Evolutionary conservation across 2,888 invertebrate species (phyloP).

Genomic region (Gibbula magus): DNA sequence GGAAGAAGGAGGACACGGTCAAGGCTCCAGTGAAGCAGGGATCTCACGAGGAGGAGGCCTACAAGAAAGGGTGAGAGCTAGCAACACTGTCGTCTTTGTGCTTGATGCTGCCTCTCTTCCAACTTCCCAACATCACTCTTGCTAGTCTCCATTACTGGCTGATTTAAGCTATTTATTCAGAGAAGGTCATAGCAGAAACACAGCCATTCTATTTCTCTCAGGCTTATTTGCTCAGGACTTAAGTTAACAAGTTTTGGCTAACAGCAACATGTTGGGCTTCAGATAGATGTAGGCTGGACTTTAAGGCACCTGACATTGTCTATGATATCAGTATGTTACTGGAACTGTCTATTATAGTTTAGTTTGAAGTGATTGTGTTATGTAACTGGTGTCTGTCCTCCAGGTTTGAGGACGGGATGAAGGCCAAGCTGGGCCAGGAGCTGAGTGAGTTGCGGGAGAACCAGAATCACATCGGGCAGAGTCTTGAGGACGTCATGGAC

Average conservation of each 20-base stretch:
- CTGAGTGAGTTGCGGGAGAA: conserved; percentile 62
- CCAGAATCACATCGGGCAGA: conserved; percentile 63
- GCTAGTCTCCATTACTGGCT: too few relatives aligned
- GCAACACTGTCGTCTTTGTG: too few relatives aligned
- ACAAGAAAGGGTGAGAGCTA: conserved; percentile 64
- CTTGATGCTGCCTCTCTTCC: too few relatives aligned
- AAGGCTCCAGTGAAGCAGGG: conserved; percentile 35
- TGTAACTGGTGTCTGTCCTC: neutral
- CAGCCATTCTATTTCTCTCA: too few relatives aligned
- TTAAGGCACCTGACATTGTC: neutral
- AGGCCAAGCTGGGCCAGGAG: conserved; percentile 61
- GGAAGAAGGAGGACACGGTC: conserved; percentile 2
- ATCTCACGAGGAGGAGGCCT: conserved; percentile 64
- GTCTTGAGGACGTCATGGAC: conserved; percentile 65
- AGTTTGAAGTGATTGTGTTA: neutral
- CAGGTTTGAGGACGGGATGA: conserved; percentile 68
- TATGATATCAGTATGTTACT: neutral
- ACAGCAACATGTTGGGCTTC: too few relatives aligned
- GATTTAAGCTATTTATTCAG: too few relatives aligned
- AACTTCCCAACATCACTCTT: too few relatives aligned
- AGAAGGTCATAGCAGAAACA: too few relatives aligned
- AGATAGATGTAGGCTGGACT: neutral
- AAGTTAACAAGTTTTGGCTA: too few relatives aligned
- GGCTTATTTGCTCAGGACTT: too few relatives aligned
- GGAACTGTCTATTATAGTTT: neutral